These are phyloP conservation scores for Rhodinocichla rosea DNA, from an alignment of 2,113 vertebrate genomes.

Conservation along the genomic window DNA sequence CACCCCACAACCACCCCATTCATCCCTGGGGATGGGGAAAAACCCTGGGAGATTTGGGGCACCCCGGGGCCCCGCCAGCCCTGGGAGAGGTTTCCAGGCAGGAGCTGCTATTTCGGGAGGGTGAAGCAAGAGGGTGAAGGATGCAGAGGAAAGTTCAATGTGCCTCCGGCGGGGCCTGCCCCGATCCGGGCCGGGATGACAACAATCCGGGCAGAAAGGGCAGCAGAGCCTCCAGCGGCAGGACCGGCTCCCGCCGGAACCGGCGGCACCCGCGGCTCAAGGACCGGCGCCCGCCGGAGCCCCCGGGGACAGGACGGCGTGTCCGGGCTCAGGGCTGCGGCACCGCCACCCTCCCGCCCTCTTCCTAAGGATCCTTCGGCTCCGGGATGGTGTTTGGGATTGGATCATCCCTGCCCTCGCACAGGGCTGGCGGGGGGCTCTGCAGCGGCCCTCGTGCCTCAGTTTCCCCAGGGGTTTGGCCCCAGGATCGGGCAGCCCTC, in stretches of 20 bases:
- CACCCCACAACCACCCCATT: background rate
- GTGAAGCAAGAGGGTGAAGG: slow-evolving; percentile 46
- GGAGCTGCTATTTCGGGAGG: slow-evolving; percentile 23
- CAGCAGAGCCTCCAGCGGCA: background rate
- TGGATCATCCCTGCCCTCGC: background rate
- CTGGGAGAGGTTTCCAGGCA: background rate
- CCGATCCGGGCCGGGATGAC: background rate
- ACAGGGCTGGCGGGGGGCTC: background rate
- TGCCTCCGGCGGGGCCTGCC: background rate
- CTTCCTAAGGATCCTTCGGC: background rate
- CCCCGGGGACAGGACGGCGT: background rate
- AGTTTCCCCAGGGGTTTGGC: background rate
- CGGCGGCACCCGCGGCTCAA: background rate
- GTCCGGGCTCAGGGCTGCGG: background rate
- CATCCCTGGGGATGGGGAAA: background rate
- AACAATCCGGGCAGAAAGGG: background rate
- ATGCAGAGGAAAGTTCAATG: slow-evolving; percentile 36
- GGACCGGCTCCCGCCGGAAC: background rate
- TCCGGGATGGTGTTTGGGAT: rapidly evolving
- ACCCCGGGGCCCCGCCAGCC: background rate
- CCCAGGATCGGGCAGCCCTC: rapidly evolving
- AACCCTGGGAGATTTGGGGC: background rate
- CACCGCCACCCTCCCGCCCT: background rate
- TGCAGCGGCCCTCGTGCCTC: background rate
- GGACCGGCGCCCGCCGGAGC: background rate